These are phyloP conservation scores for Opisthograptis luteolata DNA, from an alignment of 2,888 invertebrate genomes.

Conservation along the genomic window DNA sequence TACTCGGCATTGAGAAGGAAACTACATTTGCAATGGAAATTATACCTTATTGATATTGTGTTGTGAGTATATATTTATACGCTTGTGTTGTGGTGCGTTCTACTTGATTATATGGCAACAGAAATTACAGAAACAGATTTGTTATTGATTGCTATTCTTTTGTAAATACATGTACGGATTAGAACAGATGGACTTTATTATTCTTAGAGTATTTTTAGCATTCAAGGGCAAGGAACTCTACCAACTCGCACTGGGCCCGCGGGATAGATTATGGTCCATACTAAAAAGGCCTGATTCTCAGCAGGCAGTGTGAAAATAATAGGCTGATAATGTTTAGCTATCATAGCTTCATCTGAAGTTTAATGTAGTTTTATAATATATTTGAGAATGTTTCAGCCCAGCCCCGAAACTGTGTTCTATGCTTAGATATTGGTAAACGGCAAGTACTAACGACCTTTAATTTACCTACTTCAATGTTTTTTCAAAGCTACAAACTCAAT, in stretches of 20 bases:
- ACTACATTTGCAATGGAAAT: slow-evolving; percentile 48
- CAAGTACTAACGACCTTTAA: background rate
- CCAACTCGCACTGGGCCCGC: too few species aligned
- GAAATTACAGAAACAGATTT: background rate
- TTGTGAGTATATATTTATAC: slow-evolving; percentile 10
- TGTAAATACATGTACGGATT: too few species aligned
- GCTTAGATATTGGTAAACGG: background rate
- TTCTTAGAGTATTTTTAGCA: too few species aligned
- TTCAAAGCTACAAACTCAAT: background rate
- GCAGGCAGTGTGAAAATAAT: too few species aligned
- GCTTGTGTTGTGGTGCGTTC: background rate
- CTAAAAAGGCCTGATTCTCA: too few species aligned
- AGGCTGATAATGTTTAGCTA: too few species aligned
- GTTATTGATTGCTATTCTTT: too few species aligned
- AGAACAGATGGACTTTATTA: too few species aligned
- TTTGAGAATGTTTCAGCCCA: background rate
- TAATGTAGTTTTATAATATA: too few species aligned
- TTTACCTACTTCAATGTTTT: background rate
- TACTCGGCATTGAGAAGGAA: slow-evolving; percentile 55
- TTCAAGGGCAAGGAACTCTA: too few species aligned
- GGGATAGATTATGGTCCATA: too few species aligned
- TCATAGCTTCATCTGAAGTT: too few species aligned
- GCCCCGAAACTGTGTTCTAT: background rate
- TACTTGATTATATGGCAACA: slow-evolving; percentile 7
- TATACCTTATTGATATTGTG: slow-evolving; percentile 18